Conservation (phyloP, 2,113 vertebrate genomes). For the Lepus timidus region DNA sequence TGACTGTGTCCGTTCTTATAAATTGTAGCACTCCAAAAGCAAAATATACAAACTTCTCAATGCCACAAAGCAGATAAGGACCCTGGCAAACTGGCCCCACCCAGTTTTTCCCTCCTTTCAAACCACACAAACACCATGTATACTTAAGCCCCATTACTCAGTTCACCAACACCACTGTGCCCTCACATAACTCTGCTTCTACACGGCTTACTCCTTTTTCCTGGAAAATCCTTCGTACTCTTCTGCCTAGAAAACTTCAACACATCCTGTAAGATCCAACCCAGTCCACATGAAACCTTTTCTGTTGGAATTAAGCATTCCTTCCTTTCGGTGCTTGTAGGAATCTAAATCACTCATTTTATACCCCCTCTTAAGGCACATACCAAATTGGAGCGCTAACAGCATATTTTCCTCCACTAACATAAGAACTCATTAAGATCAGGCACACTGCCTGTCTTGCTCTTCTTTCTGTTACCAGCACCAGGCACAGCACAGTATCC, state of each 20-base stretch:
- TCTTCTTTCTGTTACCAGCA: conserved; percentile 23
- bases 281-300: neutral
- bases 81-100: neutral
- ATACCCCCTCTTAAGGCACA: neutral
- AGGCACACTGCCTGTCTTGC: neutral
- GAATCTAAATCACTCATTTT: neutral
- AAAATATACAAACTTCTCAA: conserved; percentile 63
- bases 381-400: neutral
- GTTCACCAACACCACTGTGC: neutral
- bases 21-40: conserved; percentile 6
- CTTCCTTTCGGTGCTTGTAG: neutral
- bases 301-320: neutral
- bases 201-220: neutral
- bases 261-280: neutral
- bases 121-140: conserved; percentile 18
- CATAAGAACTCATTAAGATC: neutral
- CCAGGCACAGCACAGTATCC: neutral
- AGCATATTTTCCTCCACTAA: conserved; percentile 11
- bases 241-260: conserved; percentile 34
- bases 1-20: conserved; percentile 23
- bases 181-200: neutral
- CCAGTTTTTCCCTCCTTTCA: neutral
- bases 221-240: neutral
- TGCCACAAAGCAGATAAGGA: neutral
- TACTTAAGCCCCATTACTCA: neutral